Conservation (phyloP, 2,888 invertebrate species). For the Petrolisthes manimaculis region DNA sequence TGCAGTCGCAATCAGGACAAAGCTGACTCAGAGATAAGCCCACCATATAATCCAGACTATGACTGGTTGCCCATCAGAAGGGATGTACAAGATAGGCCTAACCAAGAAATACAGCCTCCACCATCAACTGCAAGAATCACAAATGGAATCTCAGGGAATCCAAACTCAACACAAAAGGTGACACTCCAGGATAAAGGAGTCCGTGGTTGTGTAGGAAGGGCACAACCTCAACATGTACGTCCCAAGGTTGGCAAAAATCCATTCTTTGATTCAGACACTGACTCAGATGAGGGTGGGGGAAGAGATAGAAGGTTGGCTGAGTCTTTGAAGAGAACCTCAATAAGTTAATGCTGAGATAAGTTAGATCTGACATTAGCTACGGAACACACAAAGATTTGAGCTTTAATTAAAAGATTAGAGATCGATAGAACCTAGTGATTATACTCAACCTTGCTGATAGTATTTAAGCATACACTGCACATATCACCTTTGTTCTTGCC, state of each 20-base stretch:
- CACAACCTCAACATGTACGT: slow-evolving; percentile 2
- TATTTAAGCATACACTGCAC: too few species aligned
- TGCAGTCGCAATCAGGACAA: neutral
- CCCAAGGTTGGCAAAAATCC: slow-evolving; percentile 28
- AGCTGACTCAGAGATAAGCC: neutral
- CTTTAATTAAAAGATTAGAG: too few species aligned
- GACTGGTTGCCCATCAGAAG: slow-evolving; percentile 39
- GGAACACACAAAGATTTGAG: too few species aligned
- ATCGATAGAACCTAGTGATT: too few species aligned
- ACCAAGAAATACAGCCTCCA: neutral
- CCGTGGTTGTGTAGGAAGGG: neutral
- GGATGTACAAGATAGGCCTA: neutral
- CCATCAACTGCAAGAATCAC: neutral
- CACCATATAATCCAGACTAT: slow-evolving; percentile 45
- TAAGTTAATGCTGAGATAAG: slow-evolving; percentile 3
- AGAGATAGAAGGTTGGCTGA: slow-evolving; percentile 15
- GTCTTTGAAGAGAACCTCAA: slow-evolving; percentile 7
- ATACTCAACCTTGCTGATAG: too few species aligned
- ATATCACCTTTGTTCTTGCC: too few species aligned
- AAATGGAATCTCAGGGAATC: neutral
- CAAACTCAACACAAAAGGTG: neutral
- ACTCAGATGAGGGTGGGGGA: neutral
- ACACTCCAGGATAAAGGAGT: neutral
- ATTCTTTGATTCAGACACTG: slow-evolving; percentile 8
- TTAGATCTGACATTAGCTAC: neutral